A percentile compares a stretch with the other conserved stretches of the same genome.
Conservation (phyloP, 2,888 invertebrate genomes). For the Agonopterix subpropinquella region DNA sequence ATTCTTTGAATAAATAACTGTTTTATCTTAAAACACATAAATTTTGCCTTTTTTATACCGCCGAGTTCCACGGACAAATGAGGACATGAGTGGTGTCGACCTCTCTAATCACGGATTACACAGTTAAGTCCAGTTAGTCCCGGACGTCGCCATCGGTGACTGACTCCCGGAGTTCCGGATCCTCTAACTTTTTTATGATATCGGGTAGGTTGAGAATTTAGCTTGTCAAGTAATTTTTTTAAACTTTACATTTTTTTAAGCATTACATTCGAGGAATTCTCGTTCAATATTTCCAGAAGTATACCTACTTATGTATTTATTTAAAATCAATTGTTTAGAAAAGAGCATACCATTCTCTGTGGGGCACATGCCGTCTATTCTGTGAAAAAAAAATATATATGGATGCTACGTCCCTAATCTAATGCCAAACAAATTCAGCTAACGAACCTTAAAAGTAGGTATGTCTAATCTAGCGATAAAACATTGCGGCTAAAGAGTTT, state of each 20-base stretch:
- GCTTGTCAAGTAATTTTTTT: not conserved
- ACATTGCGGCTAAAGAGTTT: constrained; percentile 43
- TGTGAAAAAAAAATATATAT: too few relatives aligned
- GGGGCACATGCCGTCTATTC: too few relatives aligned
- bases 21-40: too few relatives aligned
- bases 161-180: constrained; percentile 14
- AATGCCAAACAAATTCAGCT: not conserved
- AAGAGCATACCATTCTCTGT: too few relatives aligned
- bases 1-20: too few relatives aligned
- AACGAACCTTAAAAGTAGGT: constrained; percentile 1
- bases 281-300: too few relatives aligned
- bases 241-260: not conserved
- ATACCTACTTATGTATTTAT: too few relatives aligned
- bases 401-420: too few relatives aligned
- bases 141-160: constrained; percentile 16
- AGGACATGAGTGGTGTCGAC: constrained; percentile 30
- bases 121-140: constrained; percentile 38
- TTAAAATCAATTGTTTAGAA: too few relatives aligned
- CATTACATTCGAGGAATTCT: too few relatives aligned
- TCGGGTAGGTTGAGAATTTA: not conserved
- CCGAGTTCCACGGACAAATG: constrained; percentile 16
- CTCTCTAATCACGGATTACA: constrained; percentile 51
- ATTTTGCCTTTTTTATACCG: too few relatives aligned
- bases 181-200: constrained; percentile 1
- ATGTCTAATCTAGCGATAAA: constrained; percentile 28